Base-by-base conservation (phyloP, 2,797 vertebrate genomes). In the Rhyacichthys aspro region DNA sequence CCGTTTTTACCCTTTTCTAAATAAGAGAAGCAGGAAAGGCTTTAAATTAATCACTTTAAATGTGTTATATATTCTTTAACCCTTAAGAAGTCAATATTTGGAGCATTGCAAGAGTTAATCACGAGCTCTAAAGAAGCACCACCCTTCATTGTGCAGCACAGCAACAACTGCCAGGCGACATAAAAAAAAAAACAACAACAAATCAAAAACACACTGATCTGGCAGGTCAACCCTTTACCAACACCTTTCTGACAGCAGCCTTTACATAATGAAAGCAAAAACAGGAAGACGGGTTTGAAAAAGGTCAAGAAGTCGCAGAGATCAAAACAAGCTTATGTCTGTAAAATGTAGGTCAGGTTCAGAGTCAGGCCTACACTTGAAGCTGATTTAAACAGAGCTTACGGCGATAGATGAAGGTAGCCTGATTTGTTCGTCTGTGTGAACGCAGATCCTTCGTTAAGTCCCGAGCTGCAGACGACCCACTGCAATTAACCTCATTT, bases 401-500 rank as follows among this genome's bases (percentile, higher is more conserved):
- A 61, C 33, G 62, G 52, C 52, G 49, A 56, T 63, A 63, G 66
- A 69, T 60, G 56, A 70, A 74, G 72, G 59, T 56, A 73, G 63
- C 59, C 37, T 61, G 58, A 62, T 80, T 65, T 70, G 61, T 62
- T 63, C 23, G 53, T 65, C 49, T 68, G 50, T 46, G 56, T 16
- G 41, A 43, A 61, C 63, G 44, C 11, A 44, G 56, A 71, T 82
- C 58, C 17, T 43, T 45, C 57, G 49, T 43, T 11, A 55, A 55
- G 56, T 81, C 80, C 76, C 50, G 12, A 5, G 71, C 72, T 80
- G 67, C 55, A 76, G 78, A 80, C 42, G 62, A 81, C 80, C 55
- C 83, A 65, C 55, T 47, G 70, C 83, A 89, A 89, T 86, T 88
- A 88, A 88, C 83, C 88, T 81, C 59, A 67, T 88, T 87, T 83